Evolutionary conservation across 2,888 invertebrate species (phyloP), one percentile per base, ranked within the genome.

Genomic region (Drosophila pegasa): DNA sequence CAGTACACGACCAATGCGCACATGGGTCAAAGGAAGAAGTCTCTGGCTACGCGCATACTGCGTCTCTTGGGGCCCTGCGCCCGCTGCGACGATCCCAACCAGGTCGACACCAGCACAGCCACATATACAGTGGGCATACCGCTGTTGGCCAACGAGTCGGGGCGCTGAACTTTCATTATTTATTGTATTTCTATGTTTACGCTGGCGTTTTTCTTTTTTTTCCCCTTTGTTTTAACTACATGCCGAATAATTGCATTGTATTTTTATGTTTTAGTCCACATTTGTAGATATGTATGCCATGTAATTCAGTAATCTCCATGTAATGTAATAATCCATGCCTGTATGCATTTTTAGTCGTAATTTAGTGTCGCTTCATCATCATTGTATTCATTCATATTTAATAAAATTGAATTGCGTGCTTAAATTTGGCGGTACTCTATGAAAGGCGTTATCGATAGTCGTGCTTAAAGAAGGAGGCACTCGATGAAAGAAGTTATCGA

Each of bases 401-500:
- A 29, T 98, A 99, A 41, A 58, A 99, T 98, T 38, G 97, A 98
- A n/a, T 35, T 47, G 20, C 48, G 10, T 29, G 22, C 45, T 58
- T 43, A 8, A 54, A 35, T 52, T 14, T 10, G 1, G 38, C 69
- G 45, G 33, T 4, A 1, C 1, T 6, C 2, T 3, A 3, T 16
- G 6, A 0, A 8, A 3, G n/a, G 25, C 35, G 9, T 4, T 37
- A 55, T 66, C 67, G 48, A 56, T 55, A n/a, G 9, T n/a, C 48
- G 10, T 29, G 22, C 45, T 58, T 43, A 8, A 54, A 35, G 47
- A 10, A 9, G 1, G 38, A 60, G 45, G 33, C 3, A 1, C 1
- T 6, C 2, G 3, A 3, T 16, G 6, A 0, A 8, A 3, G n/a
- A 31, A 41, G 9, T 4, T 37, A 55, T 66, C 67, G 48, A 56